Base-by-base conservation (phyloP, 2,888 invertebrate species). In the Neria commutata region DNA sequence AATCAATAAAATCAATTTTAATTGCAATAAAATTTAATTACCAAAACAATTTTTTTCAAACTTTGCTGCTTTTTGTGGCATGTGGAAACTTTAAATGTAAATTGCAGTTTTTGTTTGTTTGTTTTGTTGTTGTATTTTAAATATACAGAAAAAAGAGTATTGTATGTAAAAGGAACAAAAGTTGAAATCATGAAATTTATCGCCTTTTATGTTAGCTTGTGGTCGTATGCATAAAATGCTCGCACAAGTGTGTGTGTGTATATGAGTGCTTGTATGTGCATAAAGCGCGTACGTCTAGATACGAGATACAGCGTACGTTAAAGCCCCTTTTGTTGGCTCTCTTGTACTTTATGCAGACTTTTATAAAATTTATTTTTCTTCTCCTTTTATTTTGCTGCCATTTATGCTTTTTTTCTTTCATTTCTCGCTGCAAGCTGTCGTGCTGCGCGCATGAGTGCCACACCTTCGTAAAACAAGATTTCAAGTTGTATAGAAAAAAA, bases 391-490 rank as follows among this genome's bases (percentile, higher is more conserved):
- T 19, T 37, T n/a, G 8, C n/a, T n/a, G 8, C n/a, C 4, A 14
- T 37, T 4, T 37, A n/a, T 14, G n/a, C 11, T 37, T 42, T 19
- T 6, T 42, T 42, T 42, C 8, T 42, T 42, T 4, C 21, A 21
- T 8, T 19, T 19, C 16, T 37, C 16, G 6, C n/a, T 37, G n/a
- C n/a, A 14, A 17, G 17, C n/a, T 37, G 4, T n/a, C n/a, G 37
- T n/a, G 37, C 37, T 8, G 17, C 42, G 54, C 48, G 54, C 54
- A 54, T 48, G 54, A 54, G 46, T 54, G 54, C 54, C 54, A 54
- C 54, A 54, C 54, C 54, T 54, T 54, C 54, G n/a, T 48, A 50
- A 51, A 51, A 51, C 34, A n/a, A n/a, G n/a, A 37, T 51, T 45
- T 54, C 45, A 53, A 34, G 34, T 47, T 54, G n/a, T n/a, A n/a